Evolutionary conservation across 1,140 invertebrate species (phyloP), one percentile per base, ranked within the genome.

Genomic region (Brachionus calyciflorus): DNA sequence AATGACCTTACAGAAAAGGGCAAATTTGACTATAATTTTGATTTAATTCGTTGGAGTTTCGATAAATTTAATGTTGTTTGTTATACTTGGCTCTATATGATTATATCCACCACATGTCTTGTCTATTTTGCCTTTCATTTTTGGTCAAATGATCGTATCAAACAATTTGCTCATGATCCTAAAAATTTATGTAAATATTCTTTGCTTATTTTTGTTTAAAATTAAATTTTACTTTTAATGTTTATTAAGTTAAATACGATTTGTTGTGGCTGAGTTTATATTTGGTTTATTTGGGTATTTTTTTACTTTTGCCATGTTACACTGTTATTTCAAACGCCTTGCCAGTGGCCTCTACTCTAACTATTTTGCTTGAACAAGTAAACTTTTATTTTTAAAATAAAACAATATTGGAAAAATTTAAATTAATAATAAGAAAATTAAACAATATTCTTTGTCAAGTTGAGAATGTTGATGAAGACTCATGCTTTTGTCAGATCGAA

Each of bases 381-480:
- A 60, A 28, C 9, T 28, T 28, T 57, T 30, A 10, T 49, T 21
- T 83, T 68, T 33, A 5, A n/a, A 49, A 49, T 17, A 6, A 17
- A 17, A 49, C 6, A 49, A n/a, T 49, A n/a, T 9, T 41, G 63
- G 12, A 7, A 7, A 46, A 19, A 76, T 51, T 80, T 33, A 55
- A 19, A 19, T 44, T 33, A 48, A 14, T 6, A 19, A 19, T 78
- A n/a, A 44, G 44, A 30, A 9, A 41, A 49, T 48, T 70, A 21
- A 55, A 37, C 33, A n/a, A n/a, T n/a, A n/a, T 37, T 37, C 6
- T 60, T 40, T 37, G 2, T 87, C 70, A 81, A 92, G 91, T 86
- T 90, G 3, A 88, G 93, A 30, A 83, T 93, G 33, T 81, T 91
- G 17, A 94, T 95, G 93, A 95, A 94, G 84, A 89, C 88, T 63